Evolutionary conservation across 2,113 vertebrate genomes (phyloP).

Genomic region (Cygnus atratus): DNA sequence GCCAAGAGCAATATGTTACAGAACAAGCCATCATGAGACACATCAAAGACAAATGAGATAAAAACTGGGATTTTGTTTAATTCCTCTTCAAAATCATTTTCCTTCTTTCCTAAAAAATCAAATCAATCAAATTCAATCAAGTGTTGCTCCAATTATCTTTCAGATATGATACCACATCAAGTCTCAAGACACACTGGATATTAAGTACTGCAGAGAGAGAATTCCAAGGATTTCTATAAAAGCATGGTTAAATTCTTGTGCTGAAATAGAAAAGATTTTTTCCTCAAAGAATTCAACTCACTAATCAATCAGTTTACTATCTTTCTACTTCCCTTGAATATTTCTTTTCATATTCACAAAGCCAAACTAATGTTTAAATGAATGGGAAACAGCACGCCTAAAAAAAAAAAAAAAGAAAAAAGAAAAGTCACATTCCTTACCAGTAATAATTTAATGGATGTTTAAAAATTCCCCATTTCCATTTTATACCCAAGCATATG

Average conservation of each 20-base stretch:
- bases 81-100: neutral
- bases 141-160: neutral
- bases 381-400: neutral
- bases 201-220: neutral
- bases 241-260: neutral
- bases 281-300: neutral
- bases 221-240: neutral
- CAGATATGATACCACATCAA: neutral
- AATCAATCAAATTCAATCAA: neutral
- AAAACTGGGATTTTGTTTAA: neutral
- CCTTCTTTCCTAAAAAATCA: neutral
- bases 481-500: accelerated
- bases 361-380: neutral
- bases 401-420: neutral
- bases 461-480: neutral
- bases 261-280: neutral
- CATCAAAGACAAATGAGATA: neutral
- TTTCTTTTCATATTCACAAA: neutral
- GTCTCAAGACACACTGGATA: neutral
- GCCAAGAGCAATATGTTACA: neutral
- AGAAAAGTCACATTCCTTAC: neutral
- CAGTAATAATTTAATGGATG: neutral
- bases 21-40: neutral
- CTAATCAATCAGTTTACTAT: neutral
- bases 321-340: neutral